Conservation (phyloP, 2,113 vertebrate species). For the Mus pahari region DNA sequence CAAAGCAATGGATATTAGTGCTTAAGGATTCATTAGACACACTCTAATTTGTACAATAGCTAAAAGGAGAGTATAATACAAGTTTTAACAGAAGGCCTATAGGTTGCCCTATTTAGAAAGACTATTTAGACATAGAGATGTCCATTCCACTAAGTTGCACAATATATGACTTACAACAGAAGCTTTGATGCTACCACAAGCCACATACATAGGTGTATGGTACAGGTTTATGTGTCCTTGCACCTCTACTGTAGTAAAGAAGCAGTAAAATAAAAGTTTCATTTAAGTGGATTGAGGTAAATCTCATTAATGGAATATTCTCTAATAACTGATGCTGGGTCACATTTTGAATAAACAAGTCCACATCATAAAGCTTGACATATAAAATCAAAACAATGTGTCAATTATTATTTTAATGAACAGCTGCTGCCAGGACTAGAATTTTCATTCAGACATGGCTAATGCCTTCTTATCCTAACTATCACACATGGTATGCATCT, state of each 20-base stretch:
- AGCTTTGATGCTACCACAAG: neutral
- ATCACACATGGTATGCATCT: neutral
- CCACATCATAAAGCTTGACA: neutral
- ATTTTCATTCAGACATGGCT: neutral
- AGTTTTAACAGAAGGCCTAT: neutral
- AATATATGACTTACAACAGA: neutral
- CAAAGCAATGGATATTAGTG: constrained; percentile 17
- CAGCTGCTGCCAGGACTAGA: neutral
- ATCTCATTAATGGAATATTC: neutral
- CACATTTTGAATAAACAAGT: constrained; percentile 10
- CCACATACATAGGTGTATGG: neutral
- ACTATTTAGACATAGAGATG: neutral
- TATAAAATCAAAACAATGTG: constrained; percentile 43
- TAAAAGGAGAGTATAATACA: neutral
- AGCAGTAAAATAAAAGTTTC: neutral
- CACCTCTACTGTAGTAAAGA: neutral
- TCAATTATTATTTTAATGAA: constrained; percentile 31
- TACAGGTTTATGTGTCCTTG: neutral
- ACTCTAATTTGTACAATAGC: neutral
- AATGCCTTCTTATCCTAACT: neutral
- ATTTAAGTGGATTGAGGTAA: neutral
- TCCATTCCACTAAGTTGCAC: neutral
- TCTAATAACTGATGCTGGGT: neutral
- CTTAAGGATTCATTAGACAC: constrained; percentile 20
- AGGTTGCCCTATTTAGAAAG: neutral